These are phyloP conservation scores for Dicranocentrus wangi DNA, from an alignment of 2,888 invertebrate species.

Conservation along the genomic window DNA sequence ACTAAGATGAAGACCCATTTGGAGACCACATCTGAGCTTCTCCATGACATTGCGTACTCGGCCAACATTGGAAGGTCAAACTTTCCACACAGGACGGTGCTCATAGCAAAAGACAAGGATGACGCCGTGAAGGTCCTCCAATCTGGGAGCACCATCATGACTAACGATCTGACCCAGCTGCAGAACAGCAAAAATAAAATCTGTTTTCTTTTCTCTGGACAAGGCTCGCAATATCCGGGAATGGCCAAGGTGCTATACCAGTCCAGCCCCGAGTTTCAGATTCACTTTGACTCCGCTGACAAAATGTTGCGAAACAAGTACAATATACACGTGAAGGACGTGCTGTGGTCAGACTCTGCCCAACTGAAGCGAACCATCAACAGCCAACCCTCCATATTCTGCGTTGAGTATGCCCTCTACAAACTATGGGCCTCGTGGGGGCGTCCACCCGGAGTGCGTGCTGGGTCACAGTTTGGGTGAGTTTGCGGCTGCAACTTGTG, in stretches of 20 bases:
- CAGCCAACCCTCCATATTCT: constrained; percentile 51
- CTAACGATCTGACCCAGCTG: neutral
- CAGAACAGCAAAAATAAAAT: neutral
- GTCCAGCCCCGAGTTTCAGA: constrained; percentile 14
- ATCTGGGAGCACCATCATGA: neutral
- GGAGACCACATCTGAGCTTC: neutral
- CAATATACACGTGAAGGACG: constrained; percentile 15
- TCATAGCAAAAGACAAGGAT: constrained; percentile 18
- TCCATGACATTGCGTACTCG: constrained; percentile 31
- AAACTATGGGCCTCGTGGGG: constrained; percentile 55
- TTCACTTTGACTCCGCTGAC: neutral
- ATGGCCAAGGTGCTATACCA: constrained; percentile 32
- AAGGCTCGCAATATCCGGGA: constrained; percentile 48
- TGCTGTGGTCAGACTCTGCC: neutral
- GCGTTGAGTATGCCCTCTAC: constrained; percentile 34
- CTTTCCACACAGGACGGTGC: constrained; percentile 32
- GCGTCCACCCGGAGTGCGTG: constrained; percentile 38
- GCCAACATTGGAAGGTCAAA: constrained; percentile 45
- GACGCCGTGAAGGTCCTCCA: constrained; percentile 16
- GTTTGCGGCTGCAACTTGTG: constrained; percentile 54
- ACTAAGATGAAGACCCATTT: neutral
- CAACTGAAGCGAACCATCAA: constrained; percentile 11
- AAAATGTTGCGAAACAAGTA: neutral
- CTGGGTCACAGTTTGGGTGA: constrained; percentile 61
- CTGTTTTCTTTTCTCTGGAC: constrained; percentile 60